Conservation (phyloP, 2,888 invertebrate species). For the Lagria hirta region DNA sequence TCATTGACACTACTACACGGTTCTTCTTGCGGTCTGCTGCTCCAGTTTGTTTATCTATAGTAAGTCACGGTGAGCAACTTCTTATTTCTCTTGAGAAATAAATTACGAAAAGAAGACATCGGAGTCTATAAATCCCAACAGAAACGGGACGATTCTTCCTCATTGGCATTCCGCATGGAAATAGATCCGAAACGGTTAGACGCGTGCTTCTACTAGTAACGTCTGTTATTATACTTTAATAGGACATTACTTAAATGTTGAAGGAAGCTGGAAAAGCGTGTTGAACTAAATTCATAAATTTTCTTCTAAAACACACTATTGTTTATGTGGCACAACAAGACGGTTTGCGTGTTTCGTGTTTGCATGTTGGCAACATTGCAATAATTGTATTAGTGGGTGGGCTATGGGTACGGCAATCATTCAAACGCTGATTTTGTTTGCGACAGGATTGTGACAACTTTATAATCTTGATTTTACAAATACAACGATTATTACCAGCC, state of each 20-base stretch:
- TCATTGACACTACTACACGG: constrained; percentile 1
- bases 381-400: no score
- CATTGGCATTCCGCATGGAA: constrained; percentile 20
- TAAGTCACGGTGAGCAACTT: constrained; percentile 19
- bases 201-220: constrained; percentile 18
- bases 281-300: no score
- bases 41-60: constrained; percentile 12
- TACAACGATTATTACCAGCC: no score
- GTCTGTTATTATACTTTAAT: constrained; percentile 20
- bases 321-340: no score
- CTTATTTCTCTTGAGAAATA: constrained; percentile 6
- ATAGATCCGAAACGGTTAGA: constrained; percentile 20
- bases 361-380: no score
- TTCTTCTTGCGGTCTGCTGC: constrained; percentile 21
- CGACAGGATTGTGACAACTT: no score
- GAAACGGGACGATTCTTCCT: constrained; percentile 10
- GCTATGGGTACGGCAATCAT: no score
- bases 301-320: no score
- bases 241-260: constrained; percentile 5
- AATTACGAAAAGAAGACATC: constrained; percentile 14
- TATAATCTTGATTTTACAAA: no score
- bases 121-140: constrained; percentile 7
- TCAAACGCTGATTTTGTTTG: no score
- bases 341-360: no score
- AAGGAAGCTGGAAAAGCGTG: no score